Evolutionary conservation across 2,888 invertebrate genomes (phyloP), one percentile per base, ranked within the genome.

Genomic region (Mamestra brassicae): DNA sequence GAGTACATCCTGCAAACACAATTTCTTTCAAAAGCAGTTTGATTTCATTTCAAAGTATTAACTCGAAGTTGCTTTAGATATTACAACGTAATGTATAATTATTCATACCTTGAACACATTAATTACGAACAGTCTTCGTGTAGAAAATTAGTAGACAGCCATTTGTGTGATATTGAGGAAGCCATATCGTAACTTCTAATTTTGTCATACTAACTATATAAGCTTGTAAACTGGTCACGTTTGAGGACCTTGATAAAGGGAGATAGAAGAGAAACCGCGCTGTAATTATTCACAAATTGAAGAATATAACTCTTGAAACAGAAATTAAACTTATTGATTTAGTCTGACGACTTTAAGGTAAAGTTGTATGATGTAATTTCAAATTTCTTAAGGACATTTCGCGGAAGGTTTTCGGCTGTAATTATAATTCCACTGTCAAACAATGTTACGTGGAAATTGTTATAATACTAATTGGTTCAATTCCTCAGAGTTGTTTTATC

Each of bases 351-450:
- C 76, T 87, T 83, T 84, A 85, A 84, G 76, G 85, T 86, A 85
- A 87, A 89, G 85, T 89, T 87, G 74, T 84, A 76, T 85, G 85
- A 88, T 89, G 84, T 85, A 89, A 90, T 90, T 90, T 87, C 72
- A 80, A 89, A 87, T 89, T 87, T 89, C 86, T 84, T 85, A 79
- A 85, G 81, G 85, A 88, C 85, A 85, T 90, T 89, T 83, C 79
- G 81, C 71, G 80, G 80, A 84, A 84, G 83, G 85, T 88, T 87
- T 85, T 85, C 83, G 62, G 15, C 76, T 74, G 78, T 83, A 80
- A 85, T 87, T 81, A 87, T 85, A 87, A 85, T 83, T 80, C 81
- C 73, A 73, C 81, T 83, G 85, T 85, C 84, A 84, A 87, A 86
- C 81, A 85, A 85, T 78, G 82, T 84, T 75, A 81, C 73, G 78